Evolutionary conservation across 53 echinoderm and acorn worm genomes (phyloP).

Genomic region (Crossaster papposus): DNA sequence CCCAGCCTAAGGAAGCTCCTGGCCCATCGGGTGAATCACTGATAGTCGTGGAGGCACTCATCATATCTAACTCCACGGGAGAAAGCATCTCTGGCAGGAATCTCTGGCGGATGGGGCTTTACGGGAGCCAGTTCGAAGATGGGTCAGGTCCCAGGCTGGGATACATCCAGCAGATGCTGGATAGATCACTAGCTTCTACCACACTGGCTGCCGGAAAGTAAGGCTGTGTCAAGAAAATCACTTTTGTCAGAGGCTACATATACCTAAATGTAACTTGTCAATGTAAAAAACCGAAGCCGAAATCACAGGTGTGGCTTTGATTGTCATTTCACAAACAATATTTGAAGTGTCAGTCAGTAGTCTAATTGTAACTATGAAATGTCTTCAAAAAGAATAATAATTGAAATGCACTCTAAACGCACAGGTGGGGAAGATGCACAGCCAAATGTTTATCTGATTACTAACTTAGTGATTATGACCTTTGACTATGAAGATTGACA

Average conservation of each 20-base stretch:
- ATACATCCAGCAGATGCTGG: constrained; percentile 40
- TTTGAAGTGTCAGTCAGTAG: too few species aligned
- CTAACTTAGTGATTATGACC: too few species aligned
- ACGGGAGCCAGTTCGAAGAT: constrained; percentile 27
- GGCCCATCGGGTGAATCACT: neutral
- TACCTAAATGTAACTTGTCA: neutral
- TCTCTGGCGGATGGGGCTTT: constrained; percentile 56
- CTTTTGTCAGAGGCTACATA: neutral
- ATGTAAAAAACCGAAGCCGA: too few species aligned
- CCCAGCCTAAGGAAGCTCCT: neutral
- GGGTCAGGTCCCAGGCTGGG: constrained; percentile 45
- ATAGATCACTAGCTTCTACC: constrained; percentile 18
- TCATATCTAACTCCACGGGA: constrained; percentile 29
- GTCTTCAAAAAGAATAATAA: too few species aligned
- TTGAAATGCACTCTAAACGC: too few species aligned
- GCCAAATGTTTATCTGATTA: too few species aligned
- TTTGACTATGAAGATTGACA: too few species aligned
- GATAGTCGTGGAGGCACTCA: neutral
- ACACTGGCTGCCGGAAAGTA: constrained; percentile 44
- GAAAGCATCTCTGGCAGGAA: constrained; percentile 63
- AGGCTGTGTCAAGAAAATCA: neutral
- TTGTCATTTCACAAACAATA: too few species aligned
- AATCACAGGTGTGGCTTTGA: too few species aligned
- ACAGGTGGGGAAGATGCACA: too few species aligned
- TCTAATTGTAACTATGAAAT: too few species aligned